These are phyloP conservation scores for Chalcosyrphus nemorum DNA, from an alignment of 2,888 invertebrate species.

Conservation along the genomic window DNA sequence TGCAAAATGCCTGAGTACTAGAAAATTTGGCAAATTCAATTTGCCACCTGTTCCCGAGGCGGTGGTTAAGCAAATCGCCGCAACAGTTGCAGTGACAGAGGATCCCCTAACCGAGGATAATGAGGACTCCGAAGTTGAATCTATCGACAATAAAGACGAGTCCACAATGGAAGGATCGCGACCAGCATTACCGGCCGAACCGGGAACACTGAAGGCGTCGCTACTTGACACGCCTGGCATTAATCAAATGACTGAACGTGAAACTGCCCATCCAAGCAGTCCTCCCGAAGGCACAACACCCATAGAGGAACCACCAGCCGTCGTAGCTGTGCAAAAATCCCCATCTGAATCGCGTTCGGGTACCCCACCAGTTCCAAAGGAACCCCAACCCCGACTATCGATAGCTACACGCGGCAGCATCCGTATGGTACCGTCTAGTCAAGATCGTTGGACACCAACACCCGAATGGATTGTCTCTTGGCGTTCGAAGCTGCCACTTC, in stretches of 20 bases:
- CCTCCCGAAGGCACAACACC: conserved; percentile 67
- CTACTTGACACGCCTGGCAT: conserved; percentile 94
- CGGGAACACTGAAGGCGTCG: conserved; percentile 95
- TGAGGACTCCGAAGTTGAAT: conserved; percentile 81
- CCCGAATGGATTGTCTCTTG: conserved; percentile 97
- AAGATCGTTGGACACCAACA: conserved; percentile 90
- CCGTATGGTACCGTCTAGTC: conserved; percentile 82
- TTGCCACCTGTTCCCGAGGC: conserved; percentile 80
- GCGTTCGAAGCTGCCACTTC: conserved; percentile 98
- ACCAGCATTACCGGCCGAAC: conserved; percentile 93
- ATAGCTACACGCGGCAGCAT: conserved; percentile 85
- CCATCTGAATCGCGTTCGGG: conserved; percentile 68
- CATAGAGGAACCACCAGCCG: conserved; percentile 19
- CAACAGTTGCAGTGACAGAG: conserved; percentile 71
- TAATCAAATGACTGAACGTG: conserved; percentile 96
- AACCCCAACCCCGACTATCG: conserved; percentile 76
- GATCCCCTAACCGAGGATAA: conserved; percentile 77
- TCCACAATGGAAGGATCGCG: conserved; percentile 90
- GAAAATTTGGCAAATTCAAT: conserved; percentile 82
- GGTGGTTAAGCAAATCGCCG: conserved; percentile 81
- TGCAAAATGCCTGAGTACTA: conserved; percentile 81
- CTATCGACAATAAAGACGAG: conserved; percentile 73
- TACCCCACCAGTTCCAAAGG: conserved; percentile 72
- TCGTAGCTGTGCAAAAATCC: conserved; percentile 63
- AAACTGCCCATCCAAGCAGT: conserved; percentile 91